Base-by-base conservation (phyloP, 2,888 invertebrate genomes). In the Pseudeuparius sepicola region DNA sequence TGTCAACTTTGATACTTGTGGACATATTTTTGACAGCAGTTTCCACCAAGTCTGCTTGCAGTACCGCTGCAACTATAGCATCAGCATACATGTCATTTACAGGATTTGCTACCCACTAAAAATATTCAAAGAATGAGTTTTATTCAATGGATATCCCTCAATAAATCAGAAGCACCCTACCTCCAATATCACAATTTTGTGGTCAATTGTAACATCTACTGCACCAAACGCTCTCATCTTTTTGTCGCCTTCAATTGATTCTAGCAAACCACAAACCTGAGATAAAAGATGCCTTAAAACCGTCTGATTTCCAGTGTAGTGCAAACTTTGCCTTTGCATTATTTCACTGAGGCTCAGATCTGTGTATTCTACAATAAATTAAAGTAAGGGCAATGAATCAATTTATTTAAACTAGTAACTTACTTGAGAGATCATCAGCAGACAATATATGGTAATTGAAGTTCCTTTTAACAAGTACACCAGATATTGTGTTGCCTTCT, bases 41-140 rank as follows among this genome's bases (percentile, higher is more conserved):
- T 31, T 77, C 77, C 30, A 78, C 65, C 46, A 74, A 60, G 55
- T 85, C 84, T 0, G 89, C 88, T 59, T 87, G 82, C 49, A 97
- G 68, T 23, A 94, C 70, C 25, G 84, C 89, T 0, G 88, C 85
- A 34, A 94, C 70, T 15, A 93, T 82, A 15, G 96, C 86, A 67
- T 98, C 97, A 15, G 97, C 96, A 64, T 84, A 97, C 92, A 97
- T 96, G 64, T 98, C 97, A 55, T 90, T 84, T 27, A 94, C 83
- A 1, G 97, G 94, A 55, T 84, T 87, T 4, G 94, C 90, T 26
- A 79, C 70, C 97, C 97, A 98, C 74, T 84, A 64, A 36, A 52
- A 50, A 45, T 23, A 34, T 41, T 40, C n/a, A 20, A 20, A n/a
- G n/a, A n/a, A 35, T 10, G 3, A 14, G 14, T 28, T 16, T 12